These are phyloP conservation scores for Gymnocheta viridis DNA, from an alignment of 2,888 invertebrate genomes.

Conservation along the genomic window DNA sequence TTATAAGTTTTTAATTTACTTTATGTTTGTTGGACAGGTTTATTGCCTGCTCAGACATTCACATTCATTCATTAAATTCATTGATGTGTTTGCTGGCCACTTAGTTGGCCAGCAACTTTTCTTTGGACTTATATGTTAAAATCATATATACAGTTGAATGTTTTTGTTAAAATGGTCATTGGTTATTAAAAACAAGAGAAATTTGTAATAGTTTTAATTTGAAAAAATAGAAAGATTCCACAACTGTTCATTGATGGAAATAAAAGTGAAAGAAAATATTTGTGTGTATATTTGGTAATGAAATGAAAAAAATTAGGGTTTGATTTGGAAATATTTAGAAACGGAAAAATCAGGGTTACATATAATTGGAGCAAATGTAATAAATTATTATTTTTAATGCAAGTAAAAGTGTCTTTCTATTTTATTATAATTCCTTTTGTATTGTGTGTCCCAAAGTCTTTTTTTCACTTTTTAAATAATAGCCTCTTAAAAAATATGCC, in stretches of 20 bases:
- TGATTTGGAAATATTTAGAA: background rate
- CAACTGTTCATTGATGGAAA: background rate
- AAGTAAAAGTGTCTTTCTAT: background rate
- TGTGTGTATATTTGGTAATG: constrained; percentile 7
- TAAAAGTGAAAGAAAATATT: constrained; percentile 48
- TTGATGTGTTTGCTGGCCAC: constrained; percentile 20
- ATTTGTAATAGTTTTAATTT: constrained; percentile 39
- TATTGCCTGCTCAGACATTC: constrained; percentile 27
- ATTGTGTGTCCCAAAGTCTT: too few relatives aligned
- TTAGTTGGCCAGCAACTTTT: constrained; percentile 47
- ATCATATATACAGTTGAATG: background rate
- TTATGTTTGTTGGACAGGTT: constrained; percentile 46
- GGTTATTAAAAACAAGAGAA: constrained; percentile 58
- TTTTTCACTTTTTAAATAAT: too few relatives aligned
- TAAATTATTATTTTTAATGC: background rate
- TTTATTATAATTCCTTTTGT: too few relatives aligned
- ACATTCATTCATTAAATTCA: constrained; percentile 52
- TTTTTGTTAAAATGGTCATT: constrained; percentile 47
- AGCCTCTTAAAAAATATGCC: too few relatives aligned
- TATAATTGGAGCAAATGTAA: background rate
- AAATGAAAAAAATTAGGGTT: background rate
- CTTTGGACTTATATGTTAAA: constrained; percentile 50
- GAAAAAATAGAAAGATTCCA: constrained; percentile 2
- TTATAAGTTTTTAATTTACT: constrained; percentile 4
- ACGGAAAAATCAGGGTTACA: background rate